These are phyloP conservation scores for Embidobia sp. DNA, from an alignment of 2,888 invertebrate genomes.

Conservation along the genomic window DNA sequence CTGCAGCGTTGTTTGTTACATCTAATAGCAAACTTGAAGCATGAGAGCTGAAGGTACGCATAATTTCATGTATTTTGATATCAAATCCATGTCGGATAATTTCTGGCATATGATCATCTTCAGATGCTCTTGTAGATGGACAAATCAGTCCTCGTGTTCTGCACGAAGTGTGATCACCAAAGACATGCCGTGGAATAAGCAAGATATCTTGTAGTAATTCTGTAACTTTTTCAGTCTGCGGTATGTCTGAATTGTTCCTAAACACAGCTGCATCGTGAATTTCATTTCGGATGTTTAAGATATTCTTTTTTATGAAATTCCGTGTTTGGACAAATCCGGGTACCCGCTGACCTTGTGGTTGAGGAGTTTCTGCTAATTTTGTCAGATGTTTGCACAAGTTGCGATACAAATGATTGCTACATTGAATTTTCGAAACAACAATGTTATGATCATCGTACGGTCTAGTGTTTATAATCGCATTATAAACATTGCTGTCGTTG, in stretches of 20 bases:
- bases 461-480: not conserved
- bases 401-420: slow-evolving; percentile 72
- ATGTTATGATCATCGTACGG: slow-evolving; percentile 29
- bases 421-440: slow-evolving; percentile 55
- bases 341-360: not conserved
- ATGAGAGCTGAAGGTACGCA: slow-evolving; percentile 1
- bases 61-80: not conserved
- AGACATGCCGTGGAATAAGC: slow-evolving; percentile 55
- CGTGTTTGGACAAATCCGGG: slow-evolving; percentile 2
- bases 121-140: not conserved
- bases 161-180: slow-evolving; percentile 65
- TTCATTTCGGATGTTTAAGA: slow-evolving; percentile 2
- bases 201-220: slow-evolving; percentile 56
- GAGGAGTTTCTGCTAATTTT: not conserved
- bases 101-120: slow-evolving; percentile 4
- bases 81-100: slow-evolving; percentile 5
- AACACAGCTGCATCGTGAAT: not conserved
- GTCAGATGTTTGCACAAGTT: slow-evolving; percentile 59
- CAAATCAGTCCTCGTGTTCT: not conserved
- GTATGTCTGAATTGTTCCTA: not conserved
- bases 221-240: slow-evolving; percentile 1
- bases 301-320: not conserved
- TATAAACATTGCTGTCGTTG: slow-evolving; percentile 12
- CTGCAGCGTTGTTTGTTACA: slow-evolving; percentile 6
- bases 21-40: not conserved